Evolutionary conservation across 2,113 vertebrate species (phyloP), one percentile per base, ranked within the genome.

Genomic region (Mus spicilegus): DNA sequence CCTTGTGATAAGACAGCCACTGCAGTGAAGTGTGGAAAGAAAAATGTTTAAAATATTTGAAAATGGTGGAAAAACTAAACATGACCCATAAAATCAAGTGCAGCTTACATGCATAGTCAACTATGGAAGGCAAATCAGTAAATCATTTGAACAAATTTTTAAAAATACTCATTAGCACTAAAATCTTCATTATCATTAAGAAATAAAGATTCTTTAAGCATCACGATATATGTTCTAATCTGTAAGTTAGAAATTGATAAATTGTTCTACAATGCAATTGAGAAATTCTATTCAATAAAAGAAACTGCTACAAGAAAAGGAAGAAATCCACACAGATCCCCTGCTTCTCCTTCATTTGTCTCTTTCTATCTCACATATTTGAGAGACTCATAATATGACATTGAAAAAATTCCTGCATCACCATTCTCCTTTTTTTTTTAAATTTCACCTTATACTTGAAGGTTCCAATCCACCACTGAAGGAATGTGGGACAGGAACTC

Each of bases 251-350:
- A 78, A 36, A 42, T 65, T 58, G 46, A 39, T 70, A 54, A 90
- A 72, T 7, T 49, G 54, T 7, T 86, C 22, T 49, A 54, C 56
- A 75, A 42, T 39, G 86, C 42, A 46, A 86, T 11, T 7, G 51
- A 91, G 42, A 84, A 84, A 28, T 54, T 78, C 36, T 93, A 6
- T 33, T 94, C 42, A 61, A 14, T 75, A 13, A 77, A 84, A 39
- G 11, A 42, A 4, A 54, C 14, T 42, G 30, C 17, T 20, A 46
- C 0, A 49, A n/a, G 49, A 88, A 17, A 1, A 80, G 17, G 49
- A 65, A 61, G 33, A 17, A 36, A 54, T 8, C 33, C 30, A 7
- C 1, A 33, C 11, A 7, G 10, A 65, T 9, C 46, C 16, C 28
- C 26, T 16, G 61, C 20, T 24, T 63, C 39, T 49, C 1, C 69